Evolutionary conservation across 2,113 vertebrate species (phyloP).

Genomic region (Microcebus jonahi): DNA sequence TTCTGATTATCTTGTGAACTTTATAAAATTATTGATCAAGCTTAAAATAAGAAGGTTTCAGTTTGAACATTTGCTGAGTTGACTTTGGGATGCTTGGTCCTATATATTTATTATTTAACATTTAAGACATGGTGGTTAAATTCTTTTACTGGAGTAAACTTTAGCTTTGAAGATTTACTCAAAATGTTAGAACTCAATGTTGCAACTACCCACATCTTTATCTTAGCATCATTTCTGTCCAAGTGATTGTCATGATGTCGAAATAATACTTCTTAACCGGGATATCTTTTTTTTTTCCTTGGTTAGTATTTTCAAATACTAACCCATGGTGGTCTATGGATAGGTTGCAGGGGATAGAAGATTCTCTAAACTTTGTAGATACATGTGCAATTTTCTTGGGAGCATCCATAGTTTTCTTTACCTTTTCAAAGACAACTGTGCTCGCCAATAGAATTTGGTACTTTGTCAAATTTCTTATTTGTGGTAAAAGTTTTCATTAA

Average conservation of each 20-base stretch:
- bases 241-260: not conserved
- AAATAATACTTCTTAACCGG: not conserved
- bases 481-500: not conserved
- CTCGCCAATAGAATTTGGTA: not conserved
- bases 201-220: not conserved
- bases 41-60: conserved; percentile 8
- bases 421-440: not conserved
- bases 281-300: not conserved
- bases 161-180: not conserved
- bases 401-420: not conserved
- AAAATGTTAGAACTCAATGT: not conserved
- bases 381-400: not conserved
- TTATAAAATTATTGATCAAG: not conserved
- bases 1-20: conserved; percentile 37
- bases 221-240: not conserved
- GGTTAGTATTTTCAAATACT: not conserved
- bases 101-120: not conserved
- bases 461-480: not conserved
- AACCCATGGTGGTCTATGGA: not conserved
- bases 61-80: not conserved
- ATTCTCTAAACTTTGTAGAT: not conserved
- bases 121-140: not conserved
- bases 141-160: not conserved
- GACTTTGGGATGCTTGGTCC: conserved; percentile 13
- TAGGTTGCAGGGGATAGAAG: not conserved